phyloP scores from a whole-genome alignment of 2,888 invertebrate genomes.

The Griposia aprilina region DNA sequence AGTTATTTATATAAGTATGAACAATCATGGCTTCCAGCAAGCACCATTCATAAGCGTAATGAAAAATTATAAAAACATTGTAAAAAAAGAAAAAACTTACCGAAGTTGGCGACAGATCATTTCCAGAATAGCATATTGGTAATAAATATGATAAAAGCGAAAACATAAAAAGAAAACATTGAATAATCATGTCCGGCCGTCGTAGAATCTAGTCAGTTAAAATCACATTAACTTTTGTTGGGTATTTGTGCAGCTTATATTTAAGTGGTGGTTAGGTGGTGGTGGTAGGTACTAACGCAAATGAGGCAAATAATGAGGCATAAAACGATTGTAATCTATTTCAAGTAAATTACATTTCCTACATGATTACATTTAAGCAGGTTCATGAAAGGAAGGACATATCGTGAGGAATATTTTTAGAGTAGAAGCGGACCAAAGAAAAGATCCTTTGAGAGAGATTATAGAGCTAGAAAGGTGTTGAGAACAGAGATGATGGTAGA shows the following conservation, averaged over 20 bases:
- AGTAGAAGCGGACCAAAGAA: background rate
- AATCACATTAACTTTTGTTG: conserved; percentile 39
- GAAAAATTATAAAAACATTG: background rate
- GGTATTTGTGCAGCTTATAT: background rate
- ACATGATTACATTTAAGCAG: background rate
- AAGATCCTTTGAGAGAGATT: background rate
- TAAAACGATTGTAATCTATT: background rate
- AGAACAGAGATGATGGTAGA: background rate
- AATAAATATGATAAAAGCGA: background rate
- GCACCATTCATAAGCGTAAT: background rate
- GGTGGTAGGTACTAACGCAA: background rate
- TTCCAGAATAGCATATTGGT: conserved; percentile 3
- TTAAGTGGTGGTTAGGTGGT: no score
- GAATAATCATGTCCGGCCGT: background rate
- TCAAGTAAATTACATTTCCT: background rate
- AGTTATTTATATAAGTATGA: background rate
- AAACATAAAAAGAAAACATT: background rate
- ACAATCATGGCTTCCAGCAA: background rate
- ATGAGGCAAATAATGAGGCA: conserved; percentile 23
- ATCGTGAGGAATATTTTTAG: background rate
- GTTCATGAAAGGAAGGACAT: background rate
- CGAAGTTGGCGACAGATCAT: background rate
- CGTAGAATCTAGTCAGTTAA: conserved; percentile 15
- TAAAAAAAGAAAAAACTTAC: conserved; percentile 13
- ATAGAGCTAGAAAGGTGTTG: background rate